Evolutionary conservation across 2,797 vertebrate genomes (phyloP).

Genomic region (Clarias laeviceps): DNA sequence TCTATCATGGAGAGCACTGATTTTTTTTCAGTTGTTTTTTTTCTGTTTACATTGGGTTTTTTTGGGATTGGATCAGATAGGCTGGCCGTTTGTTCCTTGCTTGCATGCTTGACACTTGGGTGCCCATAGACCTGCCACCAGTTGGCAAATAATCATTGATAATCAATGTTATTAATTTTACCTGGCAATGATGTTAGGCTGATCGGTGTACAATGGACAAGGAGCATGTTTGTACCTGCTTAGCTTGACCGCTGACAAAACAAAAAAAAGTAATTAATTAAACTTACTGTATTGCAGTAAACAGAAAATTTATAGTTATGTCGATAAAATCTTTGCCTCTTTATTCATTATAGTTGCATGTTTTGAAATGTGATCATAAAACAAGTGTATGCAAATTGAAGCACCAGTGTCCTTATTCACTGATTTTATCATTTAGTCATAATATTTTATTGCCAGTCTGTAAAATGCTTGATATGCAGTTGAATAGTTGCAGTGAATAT

Average conservation of each 20-base stretch:
- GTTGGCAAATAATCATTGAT: too few relatives aligned
- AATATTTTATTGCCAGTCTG: not conserved
- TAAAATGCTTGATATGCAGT: not conserved
- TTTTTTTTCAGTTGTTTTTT: too few relatives aligned
- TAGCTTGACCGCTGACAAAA: not conserved
- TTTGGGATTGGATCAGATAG: too few relatives aligned
- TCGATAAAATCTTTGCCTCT: not conserved
- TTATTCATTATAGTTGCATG: not conserved
- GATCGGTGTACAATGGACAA: not conserved
- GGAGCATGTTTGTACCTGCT: not conserved
- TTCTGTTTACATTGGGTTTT: too few relatives aligned
- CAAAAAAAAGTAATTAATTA: not conserved
- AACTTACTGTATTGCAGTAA: too few relatives aligned
- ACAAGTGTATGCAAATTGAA: not conserved
- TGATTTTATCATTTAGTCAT: not conserved
- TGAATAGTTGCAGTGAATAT: not conserved
- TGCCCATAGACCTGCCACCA: too few relatives aligned
- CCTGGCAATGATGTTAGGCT: too few relatives aligned
- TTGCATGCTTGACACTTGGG: too few relatives aligned
- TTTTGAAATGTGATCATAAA: constrained; percentile 5
- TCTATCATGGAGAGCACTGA: too few relatives aligned
- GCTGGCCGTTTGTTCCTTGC: too few relatives aligned
- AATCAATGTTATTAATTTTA: too few relatives aligned
- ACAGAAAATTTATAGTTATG: not conserved
- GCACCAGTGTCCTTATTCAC: not conserved